Base-by-base conservation (phyloP, 2,888 invertebrate genomes). In the Drosophila yooni region DNA sequence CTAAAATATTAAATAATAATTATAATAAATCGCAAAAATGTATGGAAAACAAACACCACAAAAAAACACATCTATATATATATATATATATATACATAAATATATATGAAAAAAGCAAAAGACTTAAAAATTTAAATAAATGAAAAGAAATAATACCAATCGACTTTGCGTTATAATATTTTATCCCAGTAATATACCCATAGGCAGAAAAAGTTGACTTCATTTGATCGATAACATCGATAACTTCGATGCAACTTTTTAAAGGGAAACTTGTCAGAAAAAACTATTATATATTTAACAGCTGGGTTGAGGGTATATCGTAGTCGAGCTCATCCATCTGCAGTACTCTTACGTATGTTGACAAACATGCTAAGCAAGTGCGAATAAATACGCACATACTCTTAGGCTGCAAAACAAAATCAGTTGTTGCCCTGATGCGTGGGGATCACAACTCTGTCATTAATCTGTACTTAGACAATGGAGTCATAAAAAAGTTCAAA, bases 61-160 rank as follows among this genome's bases (percentile, higher is more conserved):
- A 40, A 79, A 40, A 56, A 56, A 34, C 33, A 31, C 40, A 57
- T 57, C 5, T 57, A 69, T 70, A 57, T 50, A 54, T 36, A 52
- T 31, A 51, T n/a, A 33, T 31, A 59, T 13, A 48, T 25, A 58
- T 46, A 51, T 34, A 25, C 25, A 46, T 46, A 15, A 46, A 58
- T 61, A 76, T 77, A 77, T 79, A 77, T 74, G 74, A 76, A 74
- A 83, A 85, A 85, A 78, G 80, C 72, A 85, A 86, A 87, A 87
- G 87, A 87, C 87, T 87, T 87, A 78, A 90, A 90, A 87, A 89
- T 87, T 90, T 87, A 89, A 87, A 90, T 88, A 90, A 87, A 87
- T 90, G 81, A 90, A 88, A 89, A 64, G 83, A 84, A 74, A 86
- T 89, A 86, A 85, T 85, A 86, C 88, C 90, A 89, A 88, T 13